A percentile compares a stretch with the other conserved stretches of the same genome.
Conservation (phyloP, 1,140 invertebrate species). For the Aleiodes sp. region DNA sequence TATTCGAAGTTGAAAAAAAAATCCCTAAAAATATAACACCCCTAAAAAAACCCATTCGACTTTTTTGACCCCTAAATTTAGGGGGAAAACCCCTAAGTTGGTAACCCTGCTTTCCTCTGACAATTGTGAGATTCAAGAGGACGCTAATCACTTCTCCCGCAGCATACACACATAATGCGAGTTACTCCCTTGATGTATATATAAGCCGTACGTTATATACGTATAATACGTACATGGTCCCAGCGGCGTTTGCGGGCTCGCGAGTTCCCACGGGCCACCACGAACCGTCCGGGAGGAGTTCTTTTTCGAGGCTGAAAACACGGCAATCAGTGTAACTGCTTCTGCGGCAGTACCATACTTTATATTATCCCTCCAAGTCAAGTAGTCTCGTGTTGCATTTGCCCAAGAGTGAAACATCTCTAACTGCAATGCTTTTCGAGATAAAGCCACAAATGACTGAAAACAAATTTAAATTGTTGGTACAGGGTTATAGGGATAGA, state of each 20-base stretch:
- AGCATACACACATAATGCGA: too few species aligned
- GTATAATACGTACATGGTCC: conserved; percentile 45
- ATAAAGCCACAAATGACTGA: conserved; percentile 12
- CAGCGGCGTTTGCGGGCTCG: conserved; percentile 48
- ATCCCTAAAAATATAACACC: too few species aligned
- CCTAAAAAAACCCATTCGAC: too few species aligned
- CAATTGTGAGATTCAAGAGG: too few species aligned
- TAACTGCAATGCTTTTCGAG: conserved; percentile 13
- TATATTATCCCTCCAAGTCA: conserved; percentile 31
- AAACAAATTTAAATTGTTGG: conserved; percentile 17
- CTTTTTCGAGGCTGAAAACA: conserved; percentile 62
- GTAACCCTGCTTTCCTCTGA: too few species aligned
- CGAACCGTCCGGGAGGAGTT: conserved; percentile 45
- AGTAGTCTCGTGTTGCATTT: conserved; percentile 10
- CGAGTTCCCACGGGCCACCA: conserved; percentile 58
- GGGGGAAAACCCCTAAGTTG: too few species aligned
- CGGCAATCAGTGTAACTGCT: conserved; percentile 62
- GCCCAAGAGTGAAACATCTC: conserved; percentile 9
- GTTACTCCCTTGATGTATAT: not conserved
- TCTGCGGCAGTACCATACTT: conserved; percentile 52
- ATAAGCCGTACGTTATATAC: conserved; percentile 5
- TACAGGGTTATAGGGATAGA: not conserved
- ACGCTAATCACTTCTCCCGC: too few species aligned
- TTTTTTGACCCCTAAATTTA: too few species aligned
- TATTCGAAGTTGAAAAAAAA: too few species aligned